Conservation (phyloP, 2,113 vertebrate species). For the Caranx melampygus region DNA sequence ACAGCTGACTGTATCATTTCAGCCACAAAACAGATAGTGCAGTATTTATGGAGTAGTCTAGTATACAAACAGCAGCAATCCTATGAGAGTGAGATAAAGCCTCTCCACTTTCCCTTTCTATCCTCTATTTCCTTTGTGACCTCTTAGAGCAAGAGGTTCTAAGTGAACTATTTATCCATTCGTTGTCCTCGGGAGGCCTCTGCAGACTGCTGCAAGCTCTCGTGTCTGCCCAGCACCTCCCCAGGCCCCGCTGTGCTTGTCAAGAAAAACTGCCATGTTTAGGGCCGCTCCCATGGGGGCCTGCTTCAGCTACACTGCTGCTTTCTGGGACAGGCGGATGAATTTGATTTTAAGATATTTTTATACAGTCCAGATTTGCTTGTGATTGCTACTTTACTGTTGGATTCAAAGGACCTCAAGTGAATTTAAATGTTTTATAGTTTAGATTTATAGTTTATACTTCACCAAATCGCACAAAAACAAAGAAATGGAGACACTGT, state of each 20-base stretch:
- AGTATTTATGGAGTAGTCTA: slow-evolving; percentile 68
- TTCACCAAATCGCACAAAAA: not conserved
- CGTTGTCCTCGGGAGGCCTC: slow-evolving; percentile 60
- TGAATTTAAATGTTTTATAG: not conserved
- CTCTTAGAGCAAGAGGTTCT: slow-evolving; percentile 76
- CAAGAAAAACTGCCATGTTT: slow-evolving; percentile 84
- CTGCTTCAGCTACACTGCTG: slow-evolving; percentile 43
- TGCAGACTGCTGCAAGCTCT: slow-evolving; percentile 63
- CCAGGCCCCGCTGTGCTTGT: slow-evolving; percentile 75
- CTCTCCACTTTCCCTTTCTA: slow-evolving; percentile 59
- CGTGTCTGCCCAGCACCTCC: slow-evolving; percentile 72
- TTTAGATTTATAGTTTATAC: slow-evolving; percentile 4
- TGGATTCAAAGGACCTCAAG: not conserved
- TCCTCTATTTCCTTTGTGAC: slow-evolving; percentile 74
- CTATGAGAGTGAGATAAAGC: slow-evolving; percentile 61
- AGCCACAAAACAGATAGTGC: slow-evolving; percentile 28
- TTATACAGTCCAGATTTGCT: slow-evolving; percentile 72
- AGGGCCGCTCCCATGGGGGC: slow-evolving; percentile 80
- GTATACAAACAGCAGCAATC: slow-evolving; percentile 62
- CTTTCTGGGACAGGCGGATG: slow-evolving; percentile 35
- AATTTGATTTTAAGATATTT: slow-evolving; percentile 75
- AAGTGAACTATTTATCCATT: slow-evolving; percentile 79
- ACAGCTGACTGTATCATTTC: slow-evolving; percentile 38
- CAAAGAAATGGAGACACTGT: too few relatives aligned
- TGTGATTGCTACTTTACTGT: slow-evolving; percentile 40